phyloP scores from a whole-genome alignment of 1,140 invertebrate species.

The Drosophila watanabei region DNA sequence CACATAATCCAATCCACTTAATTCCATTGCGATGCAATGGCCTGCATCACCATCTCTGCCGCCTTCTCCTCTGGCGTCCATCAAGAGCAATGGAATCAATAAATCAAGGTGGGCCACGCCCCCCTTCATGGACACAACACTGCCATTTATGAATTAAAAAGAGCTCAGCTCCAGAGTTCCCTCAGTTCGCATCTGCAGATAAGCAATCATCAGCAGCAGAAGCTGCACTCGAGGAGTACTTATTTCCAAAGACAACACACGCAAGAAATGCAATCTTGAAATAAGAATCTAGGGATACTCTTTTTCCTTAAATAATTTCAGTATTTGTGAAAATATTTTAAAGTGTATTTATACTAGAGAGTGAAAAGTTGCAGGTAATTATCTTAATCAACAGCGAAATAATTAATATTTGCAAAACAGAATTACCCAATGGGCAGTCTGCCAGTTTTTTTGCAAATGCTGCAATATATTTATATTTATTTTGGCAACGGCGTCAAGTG shows the following conservation, averaged over 20 bases:
- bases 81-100: slow-evolving; percentile 46
- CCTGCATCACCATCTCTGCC: not conserved
- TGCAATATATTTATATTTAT: not conserved
- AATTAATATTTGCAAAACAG: slow-evolving; percentile 26
- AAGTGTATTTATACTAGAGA: not conserved
- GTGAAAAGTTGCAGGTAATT: slow-evolving; percentile 5
- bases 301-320: not conserved
- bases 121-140: slow-evolving; percentile 45
- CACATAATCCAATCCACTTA: slow-evolving; percentile 48
- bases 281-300: not conserved
- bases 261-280: not conserved
- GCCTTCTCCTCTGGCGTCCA: slow-evolving; percentile 7
- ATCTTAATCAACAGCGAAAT: slow-evolving; percentile 11
- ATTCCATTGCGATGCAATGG: slow-evolving; percentile 13
- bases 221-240: slow-evolving; percentile 22
- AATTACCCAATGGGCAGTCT: slow-evolving; percentile 22
- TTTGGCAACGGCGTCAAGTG: not conserved
- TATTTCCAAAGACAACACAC: slow-evolving; percentile 13
- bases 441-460: slow-evolving; percentile 4
- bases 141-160: slow-evolving; percentile 69
- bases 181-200: slow-evolving; percentile 37
- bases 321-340: no score
- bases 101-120: slow-evolving; percentile 65
- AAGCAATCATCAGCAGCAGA: slow-evolving; percentile 39
- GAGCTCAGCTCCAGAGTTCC: slow-evolving; percentile 27